phyloP scores from a whole-genome alignment of 2,797 vertebrate genomes.

The Acrocephalus scirpaceus region DNA sequence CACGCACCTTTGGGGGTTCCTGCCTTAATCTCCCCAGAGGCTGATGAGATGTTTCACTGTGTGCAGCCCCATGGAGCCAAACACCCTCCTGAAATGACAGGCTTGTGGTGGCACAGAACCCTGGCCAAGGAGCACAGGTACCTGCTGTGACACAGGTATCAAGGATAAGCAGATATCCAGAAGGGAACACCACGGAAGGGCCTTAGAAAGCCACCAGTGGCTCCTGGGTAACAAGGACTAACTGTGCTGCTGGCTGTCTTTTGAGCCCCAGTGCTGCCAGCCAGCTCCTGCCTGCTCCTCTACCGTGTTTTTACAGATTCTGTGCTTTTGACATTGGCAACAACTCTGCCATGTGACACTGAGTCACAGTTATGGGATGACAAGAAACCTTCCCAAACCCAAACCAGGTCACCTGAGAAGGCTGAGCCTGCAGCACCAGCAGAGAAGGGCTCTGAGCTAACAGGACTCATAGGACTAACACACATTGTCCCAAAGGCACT shows the following conservation, averaged over 20 bases:
- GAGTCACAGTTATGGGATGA: background rate
- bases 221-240: background rate
- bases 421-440: background rate
- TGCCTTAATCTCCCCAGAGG: background rate
- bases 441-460: background rate
- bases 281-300: background rate
- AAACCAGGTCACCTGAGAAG: background rate
- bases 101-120: fast-evolving
- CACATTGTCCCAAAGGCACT: background rate
- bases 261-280: background rate
- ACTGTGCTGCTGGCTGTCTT: background rate
- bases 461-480: background rate
- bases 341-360: background rate
- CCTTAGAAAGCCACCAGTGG: background rate
- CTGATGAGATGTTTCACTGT: fast-evolving
- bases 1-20: background rate
- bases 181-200: background rate
- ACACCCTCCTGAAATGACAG: background rate
- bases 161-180: background rate
- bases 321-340: background rate
- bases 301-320: fast-evolving
- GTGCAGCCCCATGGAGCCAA: background rate
- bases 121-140: background rate
- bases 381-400: background rate
- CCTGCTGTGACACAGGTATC: background rate